Base-by-base conservation (phyloP, 2,797 vertebrate species). In the Malurus splendens region DNA sequence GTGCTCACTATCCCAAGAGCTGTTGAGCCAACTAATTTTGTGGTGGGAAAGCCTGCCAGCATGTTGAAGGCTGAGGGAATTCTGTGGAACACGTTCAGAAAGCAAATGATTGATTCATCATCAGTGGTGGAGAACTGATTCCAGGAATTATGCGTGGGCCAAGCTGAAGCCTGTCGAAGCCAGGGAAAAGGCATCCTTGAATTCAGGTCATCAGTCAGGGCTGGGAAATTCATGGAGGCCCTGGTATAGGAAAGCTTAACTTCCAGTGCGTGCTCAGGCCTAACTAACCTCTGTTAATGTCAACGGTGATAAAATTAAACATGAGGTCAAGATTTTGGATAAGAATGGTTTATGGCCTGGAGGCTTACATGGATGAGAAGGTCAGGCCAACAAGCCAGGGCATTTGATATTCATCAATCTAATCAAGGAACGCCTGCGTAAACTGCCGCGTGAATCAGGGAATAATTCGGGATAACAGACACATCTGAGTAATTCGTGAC, bases 371-470 rank as follows among this genome's bases (percentile, higher is more conserved):
- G 59, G 70, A 68, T 10, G 32, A 89, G 91, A 91, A 91, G 77
- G 86, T 89, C 84, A 90, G 68, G 66, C 84, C 33, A 33, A 88
- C 2, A 16, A 94, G 81, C 61, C 23, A 7, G 84, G 42, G 76
- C 3, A 0, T 81, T 92, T 2, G 18, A 92, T 92, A 94, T 22
- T 75, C 79, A 89, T 77, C 85, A 95, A 90, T 86, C 87, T 93
- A 95, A 94, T 93, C 92, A 95, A 83, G 87, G 71, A 83, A 73
- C 71, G 93, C 82, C 90, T 94, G 92, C 93, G 89, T 95, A 93
- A 95, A 79, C 82, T 3, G 41, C 82, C 4, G 15, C 24, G 32
- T 93, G 93, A 94, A 87, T 93, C 93, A 93, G 92, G 65, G 85
- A 90, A 93, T 95, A 93, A 95, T 95, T 95, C 0, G 5, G 85